Conservation (phyloP, 2,888 invertebrate species). For the Apamea epomidion region DNA sequence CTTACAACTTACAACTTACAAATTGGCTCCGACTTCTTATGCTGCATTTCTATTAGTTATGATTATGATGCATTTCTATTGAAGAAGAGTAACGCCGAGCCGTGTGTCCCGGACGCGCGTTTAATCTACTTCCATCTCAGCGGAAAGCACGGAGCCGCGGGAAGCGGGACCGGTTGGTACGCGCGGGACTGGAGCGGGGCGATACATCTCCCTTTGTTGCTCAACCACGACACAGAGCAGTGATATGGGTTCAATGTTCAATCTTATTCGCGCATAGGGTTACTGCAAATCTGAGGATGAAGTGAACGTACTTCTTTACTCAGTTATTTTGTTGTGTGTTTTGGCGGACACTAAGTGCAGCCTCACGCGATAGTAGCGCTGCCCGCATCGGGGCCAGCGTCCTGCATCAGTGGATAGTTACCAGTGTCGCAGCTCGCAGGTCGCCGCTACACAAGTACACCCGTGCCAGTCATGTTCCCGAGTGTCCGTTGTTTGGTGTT, state of each 20-base stretch:
- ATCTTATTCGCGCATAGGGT: neutral
- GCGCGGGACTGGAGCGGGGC: no score
- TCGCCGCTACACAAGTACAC: neutral
- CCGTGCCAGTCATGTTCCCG: no score
- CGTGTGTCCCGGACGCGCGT: neutral
- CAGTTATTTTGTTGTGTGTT: neutral
- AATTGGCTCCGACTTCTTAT: neutral
- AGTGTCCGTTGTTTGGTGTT: no score
- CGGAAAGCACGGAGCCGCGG: neutral
- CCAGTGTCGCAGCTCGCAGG: neutral
- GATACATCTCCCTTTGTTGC: conserved; percentile 8
- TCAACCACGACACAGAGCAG: neutral
- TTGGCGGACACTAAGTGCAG: neutral
- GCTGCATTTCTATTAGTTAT: no score
- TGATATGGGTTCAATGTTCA: neutral
- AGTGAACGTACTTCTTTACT: neutral
- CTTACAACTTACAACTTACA: no score
- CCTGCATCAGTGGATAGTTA: neutral
- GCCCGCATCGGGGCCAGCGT: conserved; percentile 4
- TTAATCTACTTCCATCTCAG: conserved; percentile 1
- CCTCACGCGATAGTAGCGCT: neutral
- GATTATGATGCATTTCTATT: neutral
- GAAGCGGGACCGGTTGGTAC: neutral
- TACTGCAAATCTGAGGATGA: neutral
- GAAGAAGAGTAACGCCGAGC: neutral